Evolutionary conservation across 2,113 vertebrate genomes (phyloP).

Genomic region (Delphinus delphis): DNA sequence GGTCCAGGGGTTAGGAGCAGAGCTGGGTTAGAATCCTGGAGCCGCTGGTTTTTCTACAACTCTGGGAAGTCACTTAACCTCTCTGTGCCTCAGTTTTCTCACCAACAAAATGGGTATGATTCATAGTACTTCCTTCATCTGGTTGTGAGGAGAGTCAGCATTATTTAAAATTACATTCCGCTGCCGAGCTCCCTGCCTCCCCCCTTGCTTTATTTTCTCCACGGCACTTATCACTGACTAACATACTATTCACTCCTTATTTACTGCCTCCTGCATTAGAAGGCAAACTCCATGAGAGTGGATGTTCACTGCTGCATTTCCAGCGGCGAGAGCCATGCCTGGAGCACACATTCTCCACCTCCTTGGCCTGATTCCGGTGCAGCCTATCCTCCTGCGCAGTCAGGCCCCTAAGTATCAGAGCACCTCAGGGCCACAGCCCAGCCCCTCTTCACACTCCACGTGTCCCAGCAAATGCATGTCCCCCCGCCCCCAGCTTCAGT

Average conservation of each 20-base stretch:
- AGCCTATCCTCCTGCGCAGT: not conserved
- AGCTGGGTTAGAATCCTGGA: not conserved
- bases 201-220: not conserved
- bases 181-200: not conserved
- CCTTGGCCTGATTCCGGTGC: not conserved
- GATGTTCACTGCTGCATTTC: not conserved
- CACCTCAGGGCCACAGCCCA: not conserved
- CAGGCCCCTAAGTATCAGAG: not conserved
- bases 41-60: not conserved
- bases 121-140: not conserved
- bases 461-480: not conserved
- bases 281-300: fast-evolving
- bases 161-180: not conserved
- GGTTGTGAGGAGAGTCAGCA: not conserved
- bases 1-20: not conserved
- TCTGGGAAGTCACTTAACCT: not conserved
- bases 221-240: not conserved
- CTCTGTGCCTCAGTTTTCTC: not conserved
- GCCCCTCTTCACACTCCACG: not conserved
- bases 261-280: not conserved
- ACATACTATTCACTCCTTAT: not conserved
- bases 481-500: not conserved
- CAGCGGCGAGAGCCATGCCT: fast-evolving
- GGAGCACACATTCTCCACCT: not conserved
- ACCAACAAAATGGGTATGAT: not conserved